Conservation (phyloP, 2,797 vertebrate genomes). For the Apodemus agrarius region DNA sequence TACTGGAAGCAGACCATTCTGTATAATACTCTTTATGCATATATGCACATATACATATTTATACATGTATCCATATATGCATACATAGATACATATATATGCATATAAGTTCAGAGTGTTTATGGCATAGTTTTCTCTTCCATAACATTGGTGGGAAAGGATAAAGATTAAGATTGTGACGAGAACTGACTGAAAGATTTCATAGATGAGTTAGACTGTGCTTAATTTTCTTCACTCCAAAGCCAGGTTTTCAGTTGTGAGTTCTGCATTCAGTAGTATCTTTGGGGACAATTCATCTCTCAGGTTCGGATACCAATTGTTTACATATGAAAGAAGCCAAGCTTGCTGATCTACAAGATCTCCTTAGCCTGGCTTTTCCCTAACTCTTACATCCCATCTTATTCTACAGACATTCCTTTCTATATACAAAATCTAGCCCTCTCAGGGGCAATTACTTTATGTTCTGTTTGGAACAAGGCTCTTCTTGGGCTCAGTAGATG, state of each 20-base stretch:
- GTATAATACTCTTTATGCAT: background rate
- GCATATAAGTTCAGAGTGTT: background rate
- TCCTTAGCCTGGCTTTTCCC: background rate
- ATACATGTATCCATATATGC: background rate
- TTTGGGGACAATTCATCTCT: background rate
- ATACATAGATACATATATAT: background rate
- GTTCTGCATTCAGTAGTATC: background rate
- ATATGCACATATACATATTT: background rate
- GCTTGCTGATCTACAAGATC: background rate
- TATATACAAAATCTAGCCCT: background rate
- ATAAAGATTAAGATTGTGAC: background rate
- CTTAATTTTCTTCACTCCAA: background rate
- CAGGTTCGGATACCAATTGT: background rate
- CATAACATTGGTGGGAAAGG: background rate
- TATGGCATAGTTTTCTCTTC: background rate
- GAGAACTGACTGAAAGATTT: background rate
- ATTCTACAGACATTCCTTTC: background rate
- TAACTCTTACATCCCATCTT: background rate
- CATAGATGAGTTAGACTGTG: background rate
- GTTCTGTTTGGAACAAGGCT: background rate
- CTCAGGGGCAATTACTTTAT: background rate
- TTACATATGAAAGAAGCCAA: conserved; percentile 13
- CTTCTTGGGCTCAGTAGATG: background rate
- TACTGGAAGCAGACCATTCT: background rate
- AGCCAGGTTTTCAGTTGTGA: background rate